Evolutionary conservation across 1,140 invertebrate species (phyloP), one percentile per base, ranked within the genome.

Genomic region (Monomorium pharaonis): DNA sequence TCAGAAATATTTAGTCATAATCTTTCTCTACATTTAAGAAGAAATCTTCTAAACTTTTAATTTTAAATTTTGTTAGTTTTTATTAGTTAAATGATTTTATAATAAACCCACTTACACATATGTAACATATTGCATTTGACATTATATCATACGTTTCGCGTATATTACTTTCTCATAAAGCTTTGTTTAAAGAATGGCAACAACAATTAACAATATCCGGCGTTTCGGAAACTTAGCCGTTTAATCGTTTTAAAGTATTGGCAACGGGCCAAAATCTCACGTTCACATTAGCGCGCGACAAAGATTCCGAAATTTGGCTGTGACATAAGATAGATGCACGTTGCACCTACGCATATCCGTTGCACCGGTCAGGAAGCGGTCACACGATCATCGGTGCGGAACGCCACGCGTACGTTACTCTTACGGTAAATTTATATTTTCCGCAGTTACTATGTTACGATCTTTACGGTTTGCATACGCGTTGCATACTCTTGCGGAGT

Each of bases 331-430:
- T 74, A 83, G 78, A 83, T 72, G 78, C 37, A 83, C 18, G 24
- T 83, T 72, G 78, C 78, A 72, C 65, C 78, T 74, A 83, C 67
- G 67, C 78, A 58, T 58, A 74, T 83, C 78, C 67, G 51, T 83
- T 74, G 67, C 78, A 83, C 42, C 54, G 78, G 62, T n/a, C 58
- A 37, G 76, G 14, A 69, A 30, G 44, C 67, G 37, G 49, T 72
- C 65, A 58, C 24, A 24, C 51, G 78, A 70, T 44, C 65, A 37
- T 14, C 51, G 12, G 33, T 24, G 49, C 78, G 78, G 67, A 83
- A 83, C 67, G 51, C 24, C 51, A 47, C 33, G 18, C 18, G n/a
- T n/a, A n/a, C 70, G 54, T 80, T 69, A 54, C 33, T 47, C 51
- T 81, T 83, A 83, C 67, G 67, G 67, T 74, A 74, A 74, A 83